Conservation (phyloP, 1,140 invertebrate genomes). For the Drosophila bocki region DNA sequence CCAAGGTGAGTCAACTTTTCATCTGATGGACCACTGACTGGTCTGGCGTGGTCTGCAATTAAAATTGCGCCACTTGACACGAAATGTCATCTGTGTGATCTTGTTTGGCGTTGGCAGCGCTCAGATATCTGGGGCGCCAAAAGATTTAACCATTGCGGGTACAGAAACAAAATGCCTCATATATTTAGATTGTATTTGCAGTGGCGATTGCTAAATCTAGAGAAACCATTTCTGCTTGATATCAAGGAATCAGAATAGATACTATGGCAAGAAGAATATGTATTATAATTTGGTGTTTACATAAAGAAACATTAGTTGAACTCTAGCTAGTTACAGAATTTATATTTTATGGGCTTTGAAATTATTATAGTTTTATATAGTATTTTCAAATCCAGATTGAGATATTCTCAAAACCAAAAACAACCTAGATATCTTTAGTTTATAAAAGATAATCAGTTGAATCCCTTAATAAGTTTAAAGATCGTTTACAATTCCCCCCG, state of each 20-base stretch:
- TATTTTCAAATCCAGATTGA: background rate
- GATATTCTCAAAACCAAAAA: background rate
- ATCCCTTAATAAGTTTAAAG: background rate
- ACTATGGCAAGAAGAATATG: conserved; percentile 14
- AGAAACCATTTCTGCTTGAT: background rate
- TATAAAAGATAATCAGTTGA: background rate
- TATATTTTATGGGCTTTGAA: too few species aligned
- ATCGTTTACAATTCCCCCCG: background rate
- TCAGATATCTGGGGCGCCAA: conserved; percentile 64
- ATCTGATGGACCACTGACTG: conserved; percentile 11
- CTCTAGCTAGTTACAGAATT: background rate
- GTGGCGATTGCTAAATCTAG: background rate
- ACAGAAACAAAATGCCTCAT: conserved; percentile 26
- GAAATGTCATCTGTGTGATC: conserved; percentile 42
- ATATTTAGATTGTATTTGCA: conserved; percentile 37
- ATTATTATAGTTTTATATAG: too few species aligned
- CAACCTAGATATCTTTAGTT: background rate
- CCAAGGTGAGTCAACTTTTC: conserved; percentile 90
- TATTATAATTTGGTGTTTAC: background rate
- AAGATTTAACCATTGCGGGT: conserved; percentile 9
- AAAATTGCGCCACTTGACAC: conserved; percentile 48
- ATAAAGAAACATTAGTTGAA: background rate
- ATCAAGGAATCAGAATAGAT: background rate
- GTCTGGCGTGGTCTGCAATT: conserved; percentile 85
- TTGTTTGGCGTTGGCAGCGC: conserved; percentile 29